Evolutionary conservation across 2,113 vertebrate species (phyloP).

Genomic region (Tychaedon coryphoeus): DNA sequence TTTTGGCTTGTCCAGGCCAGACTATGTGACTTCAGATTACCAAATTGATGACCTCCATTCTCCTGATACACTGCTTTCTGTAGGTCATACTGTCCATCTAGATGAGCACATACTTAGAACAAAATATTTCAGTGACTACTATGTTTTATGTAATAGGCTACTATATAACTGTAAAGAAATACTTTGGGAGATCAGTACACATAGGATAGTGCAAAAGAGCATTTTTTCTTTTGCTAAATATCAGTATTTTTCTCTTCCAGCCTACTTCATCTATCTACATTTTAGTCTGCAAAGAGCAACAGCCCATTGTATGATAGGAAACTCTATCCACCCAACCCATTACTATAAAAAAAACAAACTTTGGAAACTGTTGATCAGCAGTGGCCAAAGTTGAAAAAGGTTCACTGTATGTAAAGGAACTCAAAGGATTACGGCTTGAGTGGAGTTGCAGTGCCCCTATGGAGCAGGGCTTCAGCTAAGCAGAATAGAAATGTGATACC

Average conservation of each 20-base stretch:
- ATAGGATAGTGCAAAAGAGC: not conserved
- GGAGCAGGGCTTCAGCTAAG: not conserved
- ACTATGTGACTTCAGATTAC: not conserved
- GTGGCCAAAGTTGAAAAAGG: not conserved
- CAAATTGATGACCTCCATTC: not conserved
- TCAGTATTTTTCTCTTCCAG: not conserved
- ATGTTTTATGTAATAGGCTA: not conserved
- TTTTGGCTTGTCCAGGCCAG: not conserved
- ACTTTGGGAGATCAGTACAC: not conserved
- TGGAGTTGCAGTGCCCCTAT: not conserved
- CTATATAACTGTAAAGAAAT: not conserved
- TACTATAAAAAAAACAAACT: not conserved
- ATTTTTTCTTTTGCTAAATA: not conserved
- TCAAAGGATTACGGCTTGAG: not conserved
- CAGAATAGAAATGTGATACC: not conserved
- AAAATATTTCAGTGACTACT: not conserved
- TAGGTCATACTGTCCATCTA: not conserved
- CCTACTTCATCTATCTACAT: not conserved
- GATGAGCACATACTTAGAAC: not conserved
- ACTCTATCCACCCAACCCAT: not conserved
- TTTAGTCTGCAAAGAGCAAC: not conserved
- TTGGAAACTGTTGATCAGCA: not conserved
- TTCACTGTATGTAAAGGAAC: not conserved
- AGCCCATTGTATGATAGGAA: not conserved
- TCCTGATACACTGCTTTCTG: not conserved